phyloP scores from a whole-genome alignment of 2,113 vertebrate genomes.

The Dipodomys spectabilis region DNA sequence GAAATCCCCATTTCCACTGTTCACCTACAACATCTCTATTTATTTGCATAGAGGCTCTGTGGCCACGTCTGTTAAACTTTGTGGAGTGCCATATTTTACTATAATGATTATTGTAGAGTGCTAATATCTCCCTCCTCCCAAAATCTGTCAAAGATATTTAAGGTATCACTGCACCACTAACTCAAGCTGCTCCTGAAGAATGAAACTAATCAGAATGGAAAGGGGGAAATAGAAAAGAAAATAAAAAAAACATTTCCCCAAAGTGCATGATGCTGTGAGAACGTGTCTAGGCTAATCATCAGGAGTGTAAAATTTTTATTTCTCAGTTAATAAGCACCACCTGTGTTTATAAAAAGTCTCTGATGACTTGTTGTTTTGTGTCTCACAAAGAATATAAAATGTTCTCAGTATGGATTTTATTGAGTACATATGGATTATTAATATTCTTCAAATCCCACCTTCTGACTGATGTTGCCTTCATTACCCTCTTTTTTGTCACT shows the following conservation, averaged over 20 bases:
- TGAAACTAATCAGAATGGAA: constrained; percentile 62
- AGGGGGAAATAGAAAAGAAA: constrained; percentile 56
- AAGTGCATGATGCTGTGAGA: constrained; percentile 58
- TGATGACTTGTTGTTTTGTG: constrained; percentile 73
- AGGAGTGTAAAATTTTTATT: constrained; percentile 81
- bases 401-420: constrained; percentile 45
- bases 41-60: not conserved
- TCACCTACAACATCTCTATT: not conserved
- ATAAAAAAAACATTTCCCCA: constrained; percentile 62
- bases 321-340: constrained; percentile 80
- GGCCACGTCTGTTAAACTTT: not conserved
- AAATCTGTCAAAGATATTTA: constrained; percentile 45
- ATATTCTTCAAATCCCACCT: constrained; percentile 14
- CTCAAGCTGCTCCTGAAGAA: constrained; percentile 67
- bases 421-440: constrained; percentile 44
- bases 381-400: constrained; percentile 71
- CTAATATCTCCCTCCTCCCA: not conserved
- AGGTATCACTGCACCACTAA: constrained; percentile 22
- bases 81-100: not conserved
- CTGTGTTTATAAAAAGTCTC: constrained; percentile 77
- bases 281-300: constrained; percentile 78
- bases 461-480: constrained; percentile 26
- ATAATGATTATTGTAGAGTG: not conserved
- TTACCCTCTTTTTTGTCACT: constrained; percentile 47
- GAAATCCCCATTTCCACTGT: not conserved